Evolutionary conservation across 2,113 vertebrate species (phyloP).

Genomic region (Phaethornis superciliosus): DNA sequence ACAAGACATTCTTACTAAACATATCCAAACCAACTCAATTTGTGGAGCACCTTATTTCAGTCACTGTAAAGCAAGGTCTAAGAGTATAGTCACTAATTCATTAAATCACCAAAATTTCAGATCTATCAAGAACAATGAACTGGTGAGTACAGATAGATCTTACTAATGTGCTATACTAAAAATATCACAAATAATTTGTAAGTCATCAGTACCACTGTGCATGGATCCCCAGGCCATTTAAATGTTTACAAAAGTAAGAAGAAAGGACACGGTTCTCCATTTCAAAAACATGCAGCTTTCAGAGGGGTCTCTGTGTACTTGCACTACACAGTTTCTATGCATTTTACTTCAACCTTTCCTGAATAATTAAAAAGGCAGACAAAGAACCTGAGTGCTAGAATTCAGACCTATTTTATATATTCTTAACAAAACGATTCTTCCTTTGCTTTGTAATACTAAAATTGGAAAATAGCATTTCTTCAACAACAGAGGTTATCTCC

Average conservation of each 20-base stretch:
- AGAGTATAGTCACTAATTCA: neutral
- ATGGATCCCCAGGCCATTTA: neutral
- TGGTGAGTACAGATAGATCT: neutral
- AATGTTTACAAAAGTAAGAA: neutral
- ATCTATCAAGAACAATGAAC: neutral
- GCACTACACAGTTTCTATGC: neutral
- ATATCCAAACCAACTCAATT: neutral
- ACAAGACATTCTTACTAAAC: neutral
- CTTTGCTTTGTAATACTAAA: neutral
- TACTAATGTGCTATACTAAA: neutral
- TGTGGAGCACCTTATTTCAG: neutral
- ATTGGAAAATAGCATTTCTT: neutral
- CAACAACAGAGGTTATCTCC: neutral
- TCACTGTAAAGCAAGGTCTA: neutral
- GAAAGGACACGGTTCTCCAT: neutral
- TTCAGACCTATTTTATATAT: neutral
- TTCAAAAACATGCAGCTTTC: neutral
- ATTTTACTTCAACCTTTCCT: neutral
- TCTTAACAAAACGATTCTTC: neutral
- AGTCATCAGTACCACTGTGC: neutral
- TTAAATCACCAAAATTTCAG: neutral
- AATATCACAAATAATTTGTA: neutral
- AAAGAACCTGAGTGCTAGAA: neutral
- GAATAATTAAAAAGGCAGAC: neutral
- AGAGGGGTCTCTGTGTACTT: neutral